Evolutionary conservation across 1,140 invertebrate genomes (phyloP), one percentile per base, ranked within the genome.

Genomic region (Cydia amplana): DNA sequence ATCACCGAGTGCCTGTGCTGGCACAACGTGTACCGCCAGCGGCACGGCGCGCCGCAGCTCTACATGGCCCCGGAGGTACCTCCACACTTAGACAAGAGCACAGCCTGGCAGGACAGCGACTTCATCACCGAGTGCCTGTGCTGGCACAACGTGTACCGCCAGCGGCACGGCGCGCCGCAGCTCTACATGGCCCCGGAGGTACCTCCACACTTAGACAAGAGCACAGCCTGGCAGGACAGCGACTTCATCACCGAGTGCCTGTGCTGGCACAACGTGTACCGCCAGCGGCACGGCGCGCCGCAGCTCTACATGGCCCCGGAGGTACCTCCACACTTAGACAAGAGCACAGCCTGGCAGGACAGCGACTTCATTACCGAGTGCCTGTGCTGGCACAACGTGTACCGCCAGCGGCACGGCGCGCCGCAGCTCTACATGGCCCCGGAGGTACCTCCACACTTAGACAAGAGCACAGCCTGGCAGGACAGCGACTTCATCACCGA

Each of bases 331-430:
- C 40, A 43, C 40, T 43, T 25, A 25, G 25, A 1, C 25, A 25
- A 25, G 25, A 25, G 94, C 72, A 96, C 95, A 2, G 95, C 95
- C 16, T 96, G 96, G 96, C 94, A 95, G 78, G 95, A 96, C 85
- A 96, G 95, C 81, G 96, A 96, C 89, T 97, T 97, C 87, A 96
- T 96, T 75, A 96, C 95, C 0, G 96, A 96, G 88, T 96, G 96
- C 82, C 92, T 97, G 9, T 96, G 96, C 86, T 96, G 96, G 96
- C 96, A 97, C 86, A 97, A 97, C 83, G 95, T 96, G 40, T 97
- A 96, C 89, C 93, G 96, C 28, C 95, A 96, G 84, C 90, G 96
- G 72, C 96, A 97, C 85, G 94, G 94, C 49, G 95, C 95, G 2
- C 94, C 95, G 0, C 94, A 95, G 36, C 91, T 97, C 16, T 95